These are phyloP conservation scores for Plotosus lineatus DNA, from an alignment of 2,113 vertebrate genomes.

Conservation along the genomic window DNA sequence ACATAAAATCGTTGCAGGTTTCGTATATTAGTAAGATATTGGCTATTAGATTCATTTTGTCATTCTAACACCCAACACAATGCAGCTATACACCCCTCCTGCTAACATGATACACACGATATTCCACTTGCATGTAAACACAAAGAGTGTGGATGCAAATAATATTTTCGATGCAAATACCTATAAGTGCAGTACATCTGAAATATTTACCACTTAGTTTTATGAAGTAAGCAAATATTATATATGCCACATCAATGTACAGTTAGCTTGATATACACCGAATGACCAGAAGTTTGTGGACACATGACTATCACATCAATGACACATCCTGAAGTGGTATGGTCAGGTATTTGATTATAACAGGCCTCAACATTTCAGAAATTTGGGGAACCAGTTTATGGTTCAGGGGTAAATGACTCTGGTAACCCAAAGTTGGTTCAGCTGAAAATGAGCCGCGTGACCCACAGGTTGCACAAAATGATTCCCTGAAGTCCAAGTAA, in stretches of 20 bases:
- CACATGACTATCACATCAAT: not conserved
- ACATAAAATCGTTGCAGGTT: no score
- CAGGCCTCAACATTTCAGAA: no score
- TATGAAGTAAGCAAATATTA: not conserved
- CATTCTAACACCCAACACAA: not conserved
- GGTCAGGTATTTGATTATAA: no score
- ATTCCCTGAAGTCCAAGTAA: no score
- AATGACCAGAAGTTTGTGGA: not conserved
- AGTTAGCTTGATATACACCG: not conserved
- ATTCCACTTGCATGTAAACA: not conserved
- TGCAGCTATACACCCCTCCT: not conserved
- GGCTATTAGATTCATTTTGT: no score
- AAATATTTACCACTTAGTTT: not conserved
- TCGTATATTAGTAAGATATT: no score
- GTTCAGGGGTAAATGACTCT: no score
- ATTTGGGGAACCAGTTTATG: no score
- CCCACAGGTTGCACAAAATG: no score
- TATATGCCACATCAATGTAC: not conserved
- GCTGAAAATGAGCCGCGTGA: no score
- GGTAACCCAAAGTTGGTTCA: no score
- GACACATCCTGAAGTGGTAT: not conserved
- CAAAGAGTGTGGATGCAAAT: not conserved
- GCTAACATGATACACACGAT: not conserved
- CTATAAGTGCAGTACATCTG: not conserved
- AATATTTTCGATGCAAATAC: not conserved